Evolutionary conservation across 2,113 vertebrate species (phyloP), one percentile per base, ranked within the genome.

Genomic region (Paedocypris sp.): DNA sequence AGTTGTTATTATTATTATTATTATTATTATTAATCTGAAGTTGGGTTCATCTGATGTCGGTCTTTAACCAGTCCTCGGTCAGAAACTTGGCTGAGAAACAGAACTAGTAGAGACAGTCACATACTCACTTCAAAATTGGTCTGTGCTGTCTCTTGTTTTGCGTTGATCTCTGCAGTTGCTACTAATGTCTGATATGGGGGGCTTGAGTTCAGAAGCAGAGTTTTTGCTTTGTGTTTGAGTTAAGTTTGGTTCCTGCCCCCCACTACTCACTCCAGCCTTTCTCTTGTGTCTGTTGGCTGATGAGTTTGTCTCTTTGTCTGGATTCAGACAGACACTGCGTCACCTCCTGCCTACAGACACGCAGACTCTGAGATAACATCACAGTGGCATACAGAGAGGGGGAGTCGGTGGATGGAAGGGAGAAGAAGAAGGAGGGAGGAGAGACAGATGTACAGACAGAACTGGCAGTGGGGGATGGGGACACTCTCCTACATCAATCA

Each of bases 341-440:
- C 86, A 86, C 82, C 83, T 83, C 83, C 81, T 86, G 85, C 85
- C 80, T 85, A 86, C 85, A 86, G 83, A 86, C 85, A 84, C 80
- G 84, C 83, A 86, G 83, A 86, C 83, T 77, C 77, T 39, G 78
- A 86, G 86, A 86, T 86, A 88, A 81, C 85, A 85, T 86, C 82
- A 77, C 81, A 82, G 80, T 83, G 85, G 80, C 80, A 85, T 75
- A 79, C 73, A 54, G 56, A 23, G 56, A 28, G 35, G 50, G 62
- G 38, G 28, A 3, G 32, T 46, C 38, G 33, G 33, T 42, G 65
- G 31, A 16, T 65, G 43, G 46, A 36, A 68, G 18, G 56, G 33
- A 31, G 41, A 29, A 56, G 29, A 15, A n/a, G 45, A 22, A 18
- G 29, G 49, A 41, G 62, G 51, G 70, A 73, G 78, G 80, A 31